phyloP scores from a whole-genome alignment of 2,888 invertebrate species.

The Lycophotia porphyrea region DNA sequence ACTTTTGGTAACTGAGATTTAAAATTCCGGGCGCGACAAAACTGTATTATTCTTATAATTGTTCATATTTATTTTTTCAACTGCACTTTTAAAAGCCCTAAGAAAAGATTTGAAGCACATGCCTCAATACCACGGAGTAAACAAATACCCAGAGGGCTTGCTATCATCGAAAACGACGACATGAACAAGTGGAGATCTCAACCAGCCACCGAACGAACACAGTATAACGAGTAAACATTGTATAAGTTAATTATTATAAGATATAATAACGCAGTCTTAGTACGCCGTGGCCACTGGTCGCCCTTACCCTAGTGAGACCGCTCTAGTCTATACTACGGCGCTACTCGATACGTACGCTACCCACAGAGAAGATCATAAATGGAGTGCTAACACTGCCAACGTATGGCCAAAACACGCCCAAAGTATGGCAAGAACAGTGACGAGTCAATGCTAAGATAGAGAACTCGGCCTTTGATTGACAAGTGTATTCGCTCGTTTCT shows the following conservation, averaged over 20 bases:
- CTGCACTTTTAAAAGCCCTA: background rate
- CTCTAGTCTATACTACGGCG: constrained; percentile 77
- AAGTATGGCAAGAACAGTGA: background rate
- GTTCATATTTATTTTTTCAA: background rate
- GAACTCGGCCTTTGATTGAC: background rate
- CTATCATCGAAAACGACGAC: constrained; percentile 59
- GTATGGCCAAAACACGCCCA: background rate
- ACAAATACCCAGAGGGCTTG: constrained; percentile 42
- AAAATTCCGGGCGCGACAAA: background rate
- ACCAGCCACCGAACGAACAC: constrained; percentile 66
- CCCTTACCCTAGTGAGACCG: constrained; percentile 81
- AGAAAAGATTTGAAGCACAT: background rate
- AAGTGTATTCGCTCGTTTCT: background rate
- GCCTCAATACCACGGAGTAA: constrained; percentile 17
- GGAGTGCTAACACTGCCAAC: constrained; percentile 18
- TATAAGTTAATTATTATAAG: constrained; percentile 71
- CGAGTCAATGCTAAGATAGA: background rate
- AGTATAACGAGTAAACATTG: constrained; percentile 83
- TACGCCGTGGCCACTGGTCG: constrained; percentile 79
- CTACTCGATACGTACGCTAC: constrained; percentile 79
- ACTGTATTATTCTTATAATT: background rate
- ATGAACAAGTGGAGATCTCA: constrained; percentile 55
- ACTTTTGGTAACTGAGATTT: background rate
- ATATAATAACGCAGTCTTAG: constrained; percentile 87
- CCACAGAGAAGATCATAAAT: constrained; percentile 39